These are phyloP conservation scores for Acridotheres tristis DNA, from an alignment of 2,797 vertebrate genomes.

Conservation along the genomic window DNA sequence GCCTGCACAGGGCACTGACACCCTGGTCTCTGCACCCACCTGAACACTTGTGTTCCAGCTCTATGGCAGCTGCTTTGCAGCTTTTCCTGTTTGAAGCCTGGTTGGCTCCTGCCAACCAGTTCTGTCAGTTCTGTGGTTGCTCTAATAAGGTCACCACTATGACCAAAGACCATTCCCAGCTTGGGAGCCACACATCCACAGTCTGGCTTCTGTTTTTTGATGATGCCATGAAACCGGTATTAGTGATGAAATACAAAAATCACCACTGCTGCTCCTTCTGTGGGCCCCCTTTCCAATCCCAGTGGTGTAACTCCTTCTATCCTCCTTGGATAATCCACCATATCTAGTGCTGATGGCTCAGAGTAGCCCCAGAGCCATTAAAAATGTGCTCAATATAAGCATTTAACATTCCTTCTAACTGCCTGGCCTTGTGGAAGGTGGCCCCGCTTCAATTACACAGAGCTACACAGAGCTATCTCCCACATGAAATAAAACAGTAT, in stretches of 20 bases:
- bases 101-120: neutral
- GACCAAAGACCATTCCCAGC: neutral
- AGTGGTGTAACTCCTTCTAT: neutral
- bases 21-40: neutral
- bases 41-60: neutral
- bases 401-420: neutral
- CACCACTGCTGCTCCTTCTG: neutral
- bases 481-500: neutral
- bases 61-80: neutral
- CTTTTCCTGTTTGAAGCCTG: neutral
- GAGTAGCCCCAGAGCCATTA: neutral
- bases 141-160: neutral
- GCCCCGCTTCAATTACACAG: neutral
- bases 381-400: neutral
- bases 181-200: neutral
- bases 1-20: neutral
- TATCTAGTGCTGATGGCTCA: neutral
- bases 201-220: neutral
- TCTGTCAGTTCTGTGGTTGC: neutral
- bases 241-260: neutral
- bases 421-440: neutral
- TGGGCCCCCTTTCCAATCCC: neutral
- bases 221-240: accelerated
- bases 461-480: neutral
- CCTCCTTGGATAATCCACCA: neutral